Conservation (phyloP, 2,113 vertebrate species). For the Sterna hirundo region DNA sequence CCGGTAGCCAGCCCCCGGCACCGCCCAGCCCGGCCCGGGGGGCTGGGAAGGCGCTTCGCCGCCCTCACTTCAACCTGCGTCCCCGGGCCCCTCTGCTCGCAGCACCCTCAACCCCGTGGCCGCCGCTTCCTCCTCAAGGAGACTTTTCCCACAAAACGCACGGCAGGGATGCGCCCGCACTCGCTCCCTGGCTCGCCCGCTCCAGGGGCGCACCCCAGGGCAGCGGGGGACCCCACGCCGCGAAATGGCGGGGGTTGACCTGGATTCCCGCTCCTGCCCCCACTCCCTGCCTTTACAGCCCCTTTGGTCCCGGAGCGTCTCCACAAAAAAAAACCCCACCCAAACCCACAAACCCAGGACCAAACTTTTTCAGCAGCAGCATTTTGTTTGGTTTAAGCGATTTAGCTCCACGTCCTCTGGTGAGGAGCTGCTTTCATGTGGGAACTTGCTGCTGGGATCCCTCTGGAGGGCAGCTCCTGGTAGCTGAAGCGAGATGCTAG, state of each 20-base stretch:
- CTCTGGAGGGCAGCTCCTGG: background rate
- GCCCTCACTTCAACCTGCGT: background rate
- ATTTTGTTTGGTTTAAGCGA: background rate
- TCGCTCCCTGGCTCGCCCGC: background rate
- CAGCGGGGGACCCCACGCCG: no score
- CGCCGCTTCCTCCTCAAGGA: background rate
- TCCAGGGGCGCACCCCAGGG: background rate
- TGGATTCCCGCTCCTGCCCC: rapidly evolving
- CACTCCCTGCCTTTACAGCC: background rate
- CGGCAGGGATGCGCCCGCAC: rapidly evolving
- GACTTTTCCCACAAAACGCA: no score
- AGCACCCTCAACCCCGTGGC: background rate
- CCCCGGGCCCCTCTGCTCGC: no score
- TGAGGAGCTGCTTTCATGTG: background rate
- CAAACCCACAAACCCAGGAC: background rate
- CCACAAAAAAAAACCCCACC: background rate
- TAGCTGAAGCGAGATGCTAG: rapidly evolving
- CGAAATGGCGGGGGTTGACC: background rate
- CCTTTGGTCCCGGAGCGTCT: rapidly evolving
- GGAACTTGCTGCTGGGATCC: background rate
- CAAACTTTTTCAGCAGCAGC: background rate
- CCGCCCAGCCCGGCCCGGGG: background rate
- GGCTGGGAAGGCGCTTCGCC: background rate
- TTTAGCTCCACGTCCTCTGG: background rate
- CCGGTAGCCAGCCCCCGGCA: background rate